A percentile compares a stretch with the other conserved stretches of the same genome.
These are phyloP conservation scores for Alaudala cheleensis DNA, from an alignment of 2,113 vertebrate species.

Conservation along the genomic window DNA sequence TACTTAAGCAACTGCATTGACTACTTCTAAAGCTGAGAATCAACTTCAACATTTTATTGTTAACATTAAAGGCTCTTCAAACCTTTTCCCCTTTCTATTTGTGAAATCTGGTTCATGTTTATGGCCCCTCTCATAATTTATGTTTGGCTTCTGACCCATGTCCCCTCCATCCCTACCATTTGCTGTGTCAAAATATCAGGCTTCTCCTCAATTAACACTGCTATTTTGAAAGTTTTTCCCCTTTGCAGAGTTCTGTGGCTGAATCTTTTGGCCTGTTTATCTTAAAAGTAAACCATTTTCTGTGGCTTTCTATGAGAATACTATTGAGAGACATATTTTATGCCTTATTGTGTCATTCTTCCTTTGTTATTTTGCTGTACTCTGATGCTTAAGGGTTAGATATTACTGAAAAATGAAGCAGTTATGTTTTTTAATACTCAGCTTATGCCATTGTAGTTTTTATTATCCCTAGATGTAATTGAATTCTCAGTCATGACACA, in stretches of 20 bases:
- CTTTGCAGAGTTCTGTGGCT: not conserved
- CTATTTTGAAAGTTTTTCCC: not conserved
- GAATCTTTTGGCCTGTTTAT: not conserved
- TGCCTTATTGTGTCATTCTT: not conserved
- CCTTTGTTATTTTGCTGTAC: not conserved
- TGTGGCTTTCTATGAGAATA: not conserved
- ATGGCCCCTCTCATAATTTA: constrained; percentile 48
- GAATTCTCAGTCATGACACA: not conserved
- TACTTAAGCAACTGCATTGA: not conserved
- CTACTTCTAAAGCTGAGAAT: constrained; percentile 41
- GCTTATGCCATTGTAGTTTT: not conserved
- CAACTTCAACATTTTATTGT: constrained; percentile 59
- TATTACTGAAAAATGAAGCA: not conserved
- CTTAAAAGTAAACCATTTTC: not conserved
- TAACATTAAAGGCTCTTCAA: constrained; percentile 59
- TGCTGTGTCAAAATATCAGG: constrained; percentile 33
- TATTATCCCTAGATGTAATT: not conserved
- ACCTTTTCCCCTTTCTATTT: constrained; percentile 53
- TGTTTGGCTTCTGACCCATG: constrained; percentile 52
- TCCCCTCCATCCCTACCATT: constrained; percentile 19
- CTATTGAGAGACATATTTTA: not conserved
- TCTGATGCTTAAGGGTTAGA: not conserved
- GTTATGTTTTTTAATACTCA: not conserved
- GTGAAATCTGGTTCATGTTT: constrained; percentile 59
- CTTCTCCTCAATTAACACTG: constrained; percentile 2